Conservation (phyloP, 2,797 vertebrate species). For the Platalea minor region DNA sequence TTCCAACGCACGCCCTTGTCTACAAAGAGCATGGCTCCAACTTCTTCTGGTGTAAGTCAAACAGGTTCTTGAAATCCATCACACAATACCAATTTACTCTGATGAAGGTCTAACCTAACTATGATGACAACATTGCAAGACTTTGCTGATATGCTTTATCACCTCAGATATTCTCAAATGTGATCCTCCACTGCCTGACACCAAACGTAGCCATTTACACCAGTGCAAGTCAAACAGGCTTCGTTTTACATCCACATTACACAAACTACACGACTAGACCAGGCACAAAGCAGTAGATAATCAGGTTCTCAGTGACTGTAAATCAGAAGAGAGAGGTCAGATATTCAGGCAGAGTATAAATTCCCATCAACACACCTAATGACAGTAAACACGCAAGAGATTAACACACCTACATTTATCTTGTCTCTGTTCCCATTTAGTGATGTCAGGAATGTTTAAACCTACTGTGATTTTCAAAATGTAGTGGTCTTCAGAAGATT, state of each 20-base stretch:
- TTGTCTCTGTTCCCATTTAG: neutral
- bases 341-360: neutral
- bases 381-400: neutral
- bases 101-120: neutral
- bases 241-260: neutral
- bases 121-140: neutral
- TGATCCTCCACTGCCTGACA: neutral
- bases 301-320: neutral
- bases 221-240: neutral
- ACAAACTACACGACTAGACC: neutral
- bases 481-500: neutral
- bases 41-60: neutral
- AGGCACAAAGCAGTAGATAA: neutral
- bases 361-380: neutral
- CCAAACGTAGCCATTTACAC: neutral
- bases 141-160: neutral
- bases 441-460: neutral
- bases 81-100: neutral
- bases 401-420: neutral
- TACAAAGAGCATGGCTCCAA: neutral
- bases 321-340: neutral
- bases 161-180: neutral
- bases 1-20: neutral
- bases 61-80: neutral
- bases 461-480: neutral